Percentiles rank a stretch among this genome's conserved stretches.
phyloP scores from a whole-genome alignment of 1,140 invertebrate genomes.

The Ooceraea biroi region DNA sequence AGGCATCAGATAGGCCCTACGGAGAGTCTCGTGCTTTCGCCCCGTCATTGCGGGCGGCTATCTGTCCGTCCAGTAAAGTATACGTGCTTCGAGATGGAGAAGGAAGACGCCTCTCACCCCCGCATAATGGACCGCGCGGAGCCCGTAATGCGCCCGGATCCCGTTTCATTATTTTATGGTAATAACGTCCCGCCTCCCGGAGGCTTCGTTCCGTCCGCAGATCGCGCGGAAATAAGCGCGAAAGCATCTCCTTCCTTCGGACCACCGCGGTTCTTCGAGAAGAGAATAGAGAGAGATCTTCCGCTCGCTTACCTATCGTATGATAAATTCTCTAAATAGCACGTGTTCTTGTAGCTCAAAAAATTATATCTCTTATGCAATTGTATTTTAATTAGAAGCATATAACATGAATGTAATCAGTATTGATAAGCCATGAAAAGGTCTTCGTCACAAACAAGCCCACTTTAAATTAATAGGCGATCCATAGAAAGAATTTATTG shows the following conservation, averaged over 20 bases:
- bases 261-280: conserved; percentile 22
- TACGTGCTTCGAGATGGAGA: conserved; percentile 68
- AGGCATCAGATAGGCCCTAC: conserved; percentile 22
- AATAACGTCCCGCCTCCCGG: conserved; percentile 72
- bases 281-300: conserved; percentile 30
- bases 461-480: not conserved
- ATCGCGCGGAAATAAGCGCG: conserved; percentile 60
- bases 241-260: conserved; percentile 50
- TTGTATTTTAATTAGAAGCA: not conserved
- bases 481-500: no score
- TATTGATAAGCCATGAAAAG: not conserved
- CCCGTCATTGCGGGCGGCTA: conserved; percentile 74
- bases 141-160: conserved; percentile 75
- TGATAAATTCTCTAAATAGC: conserved; percentile 11
- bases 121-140: conserved; percentile 70
- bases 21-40: conserved; percentile 64
- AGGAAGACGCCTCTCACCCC: conserved; percentile 67
- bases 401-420: no score
- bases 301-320: conserved; percentile 2
- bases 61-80: conserved; percentile 75
- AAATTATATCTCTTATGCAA: not conserved
- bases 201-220: conserved; percentile 50
- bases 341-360: not conserved
- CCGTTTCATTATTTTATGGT: conserved; percentile 82
- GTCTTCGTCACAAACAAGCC: not conserved